Percentiles rank a stretch among this genome's conserved stretches.
Conservation (phyloP, 1,140 invertebrate species). For the Panulirus ornatus region DNA sequence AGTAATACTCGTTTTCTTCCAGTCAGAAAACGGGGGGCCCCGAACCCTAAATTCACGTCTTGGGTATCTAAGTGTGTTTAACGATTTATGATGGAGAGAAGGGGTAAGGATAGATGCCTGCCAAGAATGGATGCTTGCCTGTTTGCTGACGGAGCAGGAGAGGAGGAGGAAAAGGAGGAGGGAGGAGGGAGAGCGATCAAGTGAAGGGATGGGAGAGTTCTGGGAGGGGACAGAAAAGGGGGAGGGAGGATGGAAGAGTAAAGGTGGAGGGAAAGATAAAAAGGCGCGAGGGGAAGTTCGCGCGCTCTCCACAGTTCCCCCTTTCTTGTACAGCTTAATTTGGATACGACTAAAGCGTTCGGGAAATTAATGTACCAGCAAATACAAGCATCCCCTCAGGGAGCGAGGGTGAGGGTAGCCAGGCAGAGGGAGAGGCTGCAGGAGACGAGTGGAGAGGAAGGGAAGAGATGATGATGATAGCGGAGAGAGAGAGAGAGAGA, state of each 20-base stretch:
- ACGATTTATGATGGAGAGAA: too few species aligned
- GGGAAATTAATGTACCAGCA: constrained; percentile 53
- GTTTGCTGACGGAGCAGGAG: constrained; percentile 1
- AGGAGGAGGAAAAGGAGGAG: constrained; percentile 15
- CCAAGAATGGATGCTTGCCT: too few species aligned
- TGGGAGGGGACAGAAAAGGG: not conserved
- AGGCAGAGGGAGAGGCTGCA: not conserved
- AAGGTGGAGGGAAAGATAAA: constrained; percentile 37
- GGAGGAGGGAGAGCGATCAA: too few species aligned
- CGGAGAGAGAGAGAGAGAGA: not conserved
- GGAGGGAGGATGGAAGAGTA: not conserved
- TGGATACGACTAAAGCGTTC: constrained; percentile 48
- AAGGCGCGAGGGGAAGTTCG: not conserved
- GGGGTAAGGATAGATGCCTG: too few species aligned
- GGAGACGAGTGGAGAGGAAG: not conserved
- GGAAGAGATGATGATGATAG: not conserved
- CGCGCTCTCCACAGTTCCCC: not conserved
- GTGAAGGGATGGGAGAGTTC: too few species aligned
- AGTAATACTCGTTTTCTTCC: too few species aligned
- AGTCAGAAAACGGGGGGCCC: too few species aligned
- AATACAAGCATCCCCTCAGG: constrained; percentile 37
- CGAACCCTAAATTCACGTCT: too few species aligned
- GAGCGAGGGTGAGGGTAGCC: not conserved
- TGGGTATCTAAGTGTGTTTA: constrained; percentile 4
- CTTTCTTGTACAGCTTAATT: constrained; percentile 49